Base-by-base conservation (phyloP, 2,113 vertebrate genomes). In the Phalacrocorax aristotelis region DNA sequence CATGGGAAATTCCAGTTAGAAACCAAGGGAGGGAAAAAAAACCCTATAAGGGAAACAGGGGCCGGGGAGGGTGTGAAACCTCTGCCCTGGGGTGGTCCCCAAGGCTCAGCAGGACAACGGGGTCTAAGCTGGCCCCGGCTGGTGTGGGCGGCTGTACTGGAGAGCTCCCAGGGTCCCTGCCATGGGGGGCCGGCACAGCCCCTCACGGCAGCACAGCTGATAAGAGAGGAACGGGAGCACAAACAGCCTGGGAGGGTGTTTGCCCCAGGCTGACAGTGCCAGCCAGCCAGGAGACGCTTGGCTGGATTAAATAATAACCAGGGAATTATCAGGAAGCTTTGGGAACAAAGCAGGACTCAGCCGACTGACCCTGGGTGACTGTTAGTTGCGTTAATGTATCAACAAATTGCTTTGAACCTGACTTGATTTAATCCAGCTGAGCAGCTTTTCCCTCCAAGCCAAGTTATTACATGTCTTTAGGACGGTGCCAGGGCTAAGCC, bases 21-120 rank as follows among this genome's bases (percentile, higher is more conserved):
- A 36, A 30, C 10, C 32, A 81, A 48, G 9, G 25, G 26, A 14
- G 38, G 2, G 8, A 25, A 44, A 51, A 32, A 22, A 20, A 2
- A 26, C 38, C 3, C 49, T 6, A 0, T 7, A 22, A 42, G 21
- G 5, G 20, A 22, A 66, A 19, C 0, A 15, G 14, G 11, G 29
- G 34, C 11, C 23, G 13, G 51, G 44, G 9, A 54, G 20, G 13
- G 20, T 11, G 75, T 15, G 38, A 52, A 54, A 52, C 46, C 25
- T 60, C 34, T 48, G 32, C 13, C 29, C 11, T 18, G 10, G 10
- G 14, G 20, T 19, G 14, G 20, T 75, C 29, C 34, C 38, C 30
- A 25, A 30, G 52, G 60, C 60, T 91, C 46, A 51, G 62, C 0
- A 4, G 71, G 64, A 70, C 40, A 30, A 15, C 0, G 4, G 7